A percentile compares a stretch with the other conserved stretches of the same genome.
These are phyloP conservation scores for Luperina testacea DNA, from an alignment of 2,888 invertebrate genomes.

Conservation along the genomic window DNA sequence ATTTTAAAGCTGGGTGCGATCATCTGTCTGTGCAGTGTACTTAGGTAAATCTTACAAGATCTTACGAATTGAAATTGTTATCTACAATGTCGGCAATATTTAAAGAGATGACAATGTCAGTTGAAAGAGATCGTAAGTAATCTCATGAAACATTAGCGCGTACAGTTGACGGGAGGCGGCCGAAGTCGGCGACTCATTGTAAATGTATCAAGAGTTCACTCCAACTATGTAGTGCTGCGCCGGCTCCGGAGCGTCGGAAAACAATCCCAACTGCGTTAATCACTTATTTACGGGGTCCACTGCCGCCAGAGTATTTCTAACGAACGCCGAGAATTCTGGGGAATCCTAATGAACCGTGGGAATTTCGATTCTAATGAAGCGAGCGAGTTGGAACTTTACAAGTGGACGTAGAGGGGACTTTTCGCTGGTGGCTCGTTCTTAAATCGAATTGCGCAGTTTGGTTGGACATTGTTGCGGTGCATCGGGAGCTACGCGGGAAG, in stretches of 20 bases:
- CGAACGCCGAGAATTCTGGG: constrained; percentile 86
- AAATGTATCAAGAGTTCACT: constrained; percentile 87
- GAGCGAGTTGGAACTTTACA: constrained; percentile 74
- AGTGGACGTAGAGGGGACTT: constrained; percentile 70
- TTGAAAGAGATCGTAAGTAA: constrained; percentile 71
- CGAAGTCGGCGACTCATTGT: constrained; percentile 79
- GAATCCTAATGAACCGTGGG: constrained; percentile 89
- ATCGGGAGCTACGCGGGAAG: constrained; percentile 81
- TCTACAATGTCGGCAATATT: constrained; percentile 49
- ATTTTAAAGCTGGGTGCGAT: constrained; percentile 67
- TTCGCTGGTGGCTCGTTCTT: constrained; percentile 74
- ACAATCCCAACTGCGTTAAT: constrained; percentile 90
- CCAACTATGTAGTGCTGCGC: constrained; percentile 78
- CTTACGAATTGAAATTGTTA: constrained; percentile 52
- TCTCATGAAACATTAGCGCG: constrained; percentile 80
- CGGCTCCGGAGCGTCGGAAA: constrained; percentile 79
- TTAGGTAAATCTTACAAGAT: constrained; percentile 53
- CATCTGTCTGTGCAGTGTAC: constrained; percentile 44
- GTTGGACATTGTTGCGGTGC: constrained; percentile 82
- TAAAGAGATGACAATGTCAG: constrained; percentile 61
- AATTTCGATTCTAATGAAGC: constrained; percentile 88
- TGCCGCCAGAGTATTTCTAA: constrained; percentile 86
- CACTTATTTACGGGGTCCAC: constrained; percentile 89
- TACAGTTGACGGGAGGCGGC: constrained; percentile 63
- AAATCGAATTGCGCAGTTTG: constrained; percentile 80